A percentile compares a stretch with the other conserved stretches of the same genome.
Conservation (phyloP, 2,113 vertebrate species). For the Melanostigma gelatinosum region DNA sequence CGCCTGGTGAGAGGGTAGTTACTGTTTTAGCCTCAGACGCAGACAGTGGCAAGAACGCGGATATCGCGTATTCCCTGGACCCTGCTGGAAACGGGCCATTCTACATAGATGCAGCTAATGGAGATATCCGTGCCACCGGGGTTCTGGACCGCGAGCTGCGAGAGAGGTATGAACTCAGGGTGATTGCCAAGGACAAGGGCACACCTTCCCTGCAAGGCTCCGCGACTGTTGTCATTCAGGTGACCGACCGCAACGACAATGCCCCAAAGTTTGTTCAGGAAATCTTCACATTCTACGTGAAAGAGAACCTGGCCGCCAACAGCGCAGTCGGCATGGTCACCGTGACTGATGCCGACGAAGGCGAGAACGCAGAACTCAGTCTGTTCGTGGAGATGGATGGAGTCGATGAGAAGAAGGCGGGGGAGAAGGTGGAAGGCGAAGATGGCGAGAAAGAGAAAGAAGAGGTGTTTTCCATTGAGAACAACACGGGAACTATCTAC, state of each 20-base stretch:
- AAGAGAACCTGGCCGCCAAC: slow-evolving; percentile 96
- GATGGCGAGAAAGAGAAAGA: slow-evolving; percentile 66
- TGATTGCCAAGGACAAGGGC: slow-evolving; percentile 93
- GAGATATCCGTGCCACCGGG: slow-evolving; percentile 88
- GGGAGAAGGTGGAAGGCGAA: slow-evolving; percentile 77
- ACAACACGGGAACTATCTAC: slow-evolving; percentile 97
- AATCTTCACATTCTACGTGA: slow-evolving; percentile 96
- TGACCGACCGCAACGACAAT: slow-evolving; percentile 95
- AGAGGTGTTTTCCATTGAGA: slow-evolving; percentile 90
- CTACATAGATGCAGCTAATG: slow-evolving; percentile 91
- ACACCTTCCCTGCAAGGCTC: slow-evolving; percentile 90
- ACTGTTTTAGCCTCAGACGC: slow-evolving; percentile 91
- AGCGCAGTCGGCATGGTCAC: slow-evolving; percentile 99
- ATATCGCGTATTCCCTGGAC: slow-evolving; percentile 92
- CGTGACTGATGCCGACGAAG: slow-evolving; percentile 94
- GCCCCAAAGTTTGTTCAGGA: slow-evolving; percentile 97
- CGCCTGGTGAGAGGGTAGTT: slow-evolving; percentile 90
- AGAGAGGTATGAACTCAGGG: slow-evolving; percentile 91
- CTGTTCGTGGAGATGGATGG: slow-evolving; percentile 89
- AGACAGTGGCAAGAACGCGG: slow-evolving; percentile 93
- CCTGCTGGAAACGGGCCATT: slow-evolving; percentile 84
- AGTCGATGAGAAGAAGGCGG: slow-evolving; percentile 63
- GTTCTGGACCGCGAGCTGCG: slow-evolving; percentile 91
- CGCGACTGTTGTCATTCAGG: slow-evolving; percentile 89
- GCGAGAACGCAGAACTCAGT: slow-evolving; percentile 92